Percentiles rank a stretch among this genome's conserved stretches.
phyloP scores from a whole-genome alignment of 2,797 vertebrate genomes.

The Galaxias olidus region DNA sequence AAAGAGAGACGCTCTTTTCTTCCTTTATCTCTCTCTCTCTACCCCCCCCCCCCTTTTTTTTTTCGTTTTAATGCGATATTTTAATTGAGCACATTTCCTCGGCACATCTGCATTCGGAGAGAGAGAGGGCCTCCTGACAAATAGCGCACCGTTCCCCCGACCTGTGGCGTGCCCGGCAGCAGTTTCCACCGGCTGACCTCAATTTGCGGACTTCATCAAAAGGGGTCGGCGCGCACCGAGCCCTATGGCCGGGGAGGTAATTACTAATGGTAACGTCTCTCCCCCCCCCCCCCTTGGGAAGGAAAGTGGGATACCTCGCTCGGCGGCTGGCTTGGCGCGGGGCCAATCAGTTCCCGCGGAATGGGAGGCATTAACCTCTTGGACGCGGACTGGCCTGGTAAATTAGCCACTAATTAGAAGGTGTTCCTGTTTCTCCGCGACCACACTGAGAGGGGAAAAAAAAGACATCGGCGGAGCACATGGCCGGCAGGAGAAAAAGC shows the following conservation, averaged over 20 bases:
- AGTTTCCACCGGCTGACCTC: constrained; percentile 56
- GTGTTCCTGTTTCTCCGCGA: constrained; percentile 19
- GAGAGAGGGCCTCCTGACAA: constrained; percentile 31
- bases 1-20: neutral
- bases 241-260: constrained; percentile 62
- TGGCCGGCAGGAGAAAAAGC: neutral
- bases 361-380: constrained; percentile 67
- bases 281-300: constrained; percentile 64
- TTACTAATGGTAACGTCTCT: constrained; percentile 64
- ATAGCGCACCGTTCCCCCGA: constrained; percentile 34
- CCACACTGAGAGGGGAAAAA: constrained; percentile 39
- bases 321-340: constrained; percentile 45
- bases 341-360: constrained; percentile 63
- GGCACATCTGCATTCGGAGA: constrained; percentile 48
- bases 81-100: constrained; percentile 64
- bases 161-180: constrained; percentile 48
- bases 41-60: too few relatives aligned
- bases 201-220: constrained; percentile 71
- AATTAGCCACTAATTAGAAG: constrained; percentile 72
- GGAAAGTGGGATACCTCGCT: constrained; percentile 38
- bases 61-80: constrained; percentile 54
- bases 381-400: constrained; percentile 63
- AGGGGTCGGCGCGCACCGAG: constrained; percentile 62
- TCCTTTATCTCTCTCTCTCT: too few relatives aligned
- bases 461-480: constrained; percentile 42